phyloP scores from a whole-genome alignment of 2,113 vertebrate species.

The Scartelaos histophorus region DNA sequence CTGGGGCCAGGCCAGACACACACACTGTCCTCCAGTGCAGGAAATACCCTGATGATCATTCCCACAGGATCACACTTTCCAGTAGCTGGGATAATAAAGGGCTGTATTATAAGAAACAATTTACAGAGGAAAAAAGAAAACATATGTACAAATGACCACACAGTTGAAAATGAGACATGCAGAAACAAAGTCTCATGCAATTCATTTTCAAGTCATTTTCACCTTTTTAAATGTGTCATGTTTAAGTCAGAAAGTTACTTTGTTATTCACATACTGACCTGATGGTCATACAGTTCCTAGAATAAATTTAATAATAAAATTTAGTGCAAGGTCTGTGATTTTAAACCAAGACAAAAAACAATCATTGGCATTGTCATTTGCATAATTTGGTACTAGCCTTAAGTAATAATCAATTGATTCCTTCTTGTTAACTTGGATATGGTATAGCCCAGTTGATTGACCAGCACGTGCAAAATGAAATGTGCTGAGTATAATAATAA shows the following conservation, averaged over 20 bases:
- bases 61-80: constrained; percentile 50
- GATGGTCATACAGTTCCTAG: not conserved
- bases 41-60: constrained; percentile 81
- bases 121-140: constrained; percentile 36
- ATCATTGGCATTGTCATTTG: not conserved
- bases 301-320: too few relatives aligned
- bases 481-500: not conserved
- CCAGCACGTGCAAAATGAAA: not conserved
- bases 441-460: not conserved
- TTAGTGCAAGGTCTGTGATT: not conserved
- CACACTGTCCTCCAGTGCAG: constrained; percentile 67
- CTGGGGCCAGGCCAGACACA: constrained; percentile 43
- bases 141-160: constrained; percentile 15
- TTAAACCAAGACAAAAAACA: not conserved
- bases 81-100: constrained; percentile 33
- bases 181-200: not conserved
- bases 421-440: too few relatives aligned
- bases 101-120: constrained; percentile 25
- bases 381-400: not conserved
- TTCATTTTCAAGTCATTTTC: not conserved
- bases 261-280: not conserved
- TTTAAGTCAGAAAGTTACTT: not conserved
- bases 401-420: not conserved
- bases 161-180: not conserved
- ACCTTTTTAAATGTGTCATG: not conserved